Evolutionary conservation across 2,888 invertebrate species (phyloP), one percentile per base, ranked within the genome.

Genomic region (Macaria liturata): DNA sequence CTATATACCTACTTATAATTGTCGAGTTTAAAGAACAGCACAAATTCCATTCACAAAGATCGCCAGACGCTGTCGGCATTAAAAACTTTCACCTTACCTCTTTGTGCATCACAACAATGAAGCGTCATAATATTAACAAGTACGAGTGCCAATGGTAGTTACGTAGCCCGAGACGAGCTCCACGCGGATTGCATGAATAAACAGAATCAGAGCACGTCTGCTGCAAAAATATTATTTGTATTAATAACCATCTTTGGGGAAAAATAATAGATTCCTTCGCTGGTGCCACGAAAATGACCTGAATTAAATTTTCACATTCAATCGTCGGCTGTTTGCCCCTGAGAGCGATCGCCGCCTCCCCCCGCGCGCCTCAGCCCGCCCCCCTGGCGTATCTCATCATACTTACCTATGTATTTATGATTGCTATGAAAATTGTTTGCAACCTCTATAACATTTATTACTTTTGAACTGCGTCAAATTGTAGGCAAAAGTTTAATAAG

Each of bases 301-400:
- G 83, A 86, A 88, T 88, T 87, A 88, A 88, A 87, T 87, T 90
- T 89, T 89, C 83, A 90, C 84, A 90, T 89, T 89, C 86, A 88
- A 90, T 88, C 88, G 84, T 78, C 81, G 80, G 81, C 70, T 84
- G 83, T 85, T 83, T 86, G 77, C 87, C 84, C 87, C 76, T 68
- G 85, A 85, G 86, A 84, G 77, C 78, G 81, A 85, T 86, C 83
- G 82, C 75, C 68, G 70, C 80, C 72, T 72, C 72, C 71, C 69
- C 67, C 57, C 60, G 69, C 71, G 69, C 59, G 49, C 20, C 62
- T 55, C 61, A 66, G 64, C 65, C 69, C 68, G 49, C 62, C 57
- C 66, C 61, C 54, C 75, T 72, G 74, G 72, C 70, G 70, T 75
- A 73, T 74, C 78, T 77, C 79, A 74, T 80, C 78, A 74, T 75